Evolutionary conservation across 2,797 vertebrate species (phyloP), one percentile per base, ranked within the genome.

Genomic region (Typhlichthys eigenmanni): DNA sequence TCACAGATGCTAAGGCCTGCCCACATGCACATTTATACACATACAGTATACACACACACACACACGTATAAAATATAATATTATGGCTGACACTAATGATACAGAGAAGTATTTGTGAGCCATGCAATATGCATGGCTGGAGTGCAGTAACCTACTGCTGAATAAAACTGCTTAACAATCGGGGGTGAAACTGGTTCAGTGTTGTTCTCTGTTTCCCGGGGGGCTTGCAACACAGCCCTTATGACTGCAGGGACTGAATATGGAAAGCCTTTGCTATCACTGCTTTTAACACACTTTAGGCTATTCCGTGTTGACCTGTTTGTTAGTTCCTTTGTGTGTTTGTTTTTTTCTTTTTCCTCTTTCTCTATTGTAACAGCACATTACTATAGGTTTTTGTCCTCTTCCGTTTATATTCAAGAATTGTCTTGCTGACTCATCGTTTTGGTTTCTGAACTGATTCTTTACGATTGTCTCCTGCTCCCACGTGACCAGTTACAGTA

Each of bases 51-150:
- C 47, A 48, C 13, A n/a, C 13, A n/a, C 47, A 48, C 47, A 48
- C 24, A 29, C 24, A 29, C 24, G 24, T 55, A 38, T 43, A 38
- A 6, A 38, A 38, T 38, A 38, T 52, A 16, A 47, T 60, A 64
- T 53, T 62, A 14, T 55, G 48, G 14, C 47, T 0, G n/a, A 74
- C 72, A 75, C 65, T 81, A 85, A 85, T 82, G 78, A 80, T 76
- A 79, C 76, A 74, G 69, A 72, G 75, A 76, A 77, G 68, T 77
- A 77, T 66, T 82, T 80, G 9, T 47, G 55, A 56, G 54, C 48
- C 55, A 81, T 84, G 72, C 47, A 83, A 78, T 74, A 81, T 83
- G 72, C 61, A 84, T 80, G 75, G 43, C 52, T 47, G 38, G 57
- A 70, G 67, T 72, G 49, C 10, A 64, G 50, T 14, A 59, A 47